Evolutionary conservation across 1,140 invertebrate species (phyloP), one percentile per base, ranked within the genome.

Genomic region (Bombus sylvicola): DNA sequence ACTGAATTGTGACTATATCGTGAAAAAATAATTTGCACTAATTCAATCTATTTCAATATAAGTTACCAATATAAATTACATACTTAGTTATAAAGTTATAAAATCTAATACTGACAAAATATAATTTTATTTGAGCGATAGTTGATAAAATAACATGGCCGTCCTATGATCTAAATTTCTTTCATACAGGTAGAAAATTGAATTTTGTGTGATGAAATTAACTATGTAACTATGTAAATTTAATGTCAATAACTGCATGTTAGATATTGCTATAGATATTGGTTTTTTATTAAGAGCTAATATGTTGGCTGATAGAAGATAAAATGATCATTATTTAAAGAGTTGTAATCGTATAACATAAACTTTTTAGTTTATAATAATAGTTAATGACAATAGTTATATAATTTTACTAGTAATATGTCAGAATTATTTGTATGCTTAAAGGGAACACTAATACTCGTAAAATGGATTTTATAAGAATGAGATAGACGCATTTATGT

Each of bases 111-210:
- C 13, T 47, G 31, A 81, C 10, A 81, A 13, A 66, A 34, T 15
- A n/a, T 79, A 71, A 57, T 62, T 43, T 4, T 43, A n/a, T 85
- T 79, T 62, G 31, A 41, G 9, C 41, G 22, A 13, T 71, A 62
- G 39, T 43, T 15, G 15, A 47, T 72, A 41, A 72, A 72, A 75
- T 34, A 59, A 79, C 68, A 78, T 71, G 10, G 15, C 83, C 83
- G 83, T 85, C 83, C 83, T 85, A 12, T 34, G 66, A 39, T 83
- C 25, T 31, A 85, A n/a, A 62, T 80, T 80, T 62, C 9, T 59
- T 72, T 79, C 2, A 31, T 31, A 72, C 37, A 31, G 0, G 10
- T 39, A 47, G 13, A 62, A 53, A 41, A 22, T 59, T 34, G 59
- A 71, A 34, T 57, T 41, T 78, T 72, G 1, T 18, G 34, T 25